phyloP scores from a whole-genome alignment of 1,140 invertebrate species.

The Trissolcus basalis region DNA sequence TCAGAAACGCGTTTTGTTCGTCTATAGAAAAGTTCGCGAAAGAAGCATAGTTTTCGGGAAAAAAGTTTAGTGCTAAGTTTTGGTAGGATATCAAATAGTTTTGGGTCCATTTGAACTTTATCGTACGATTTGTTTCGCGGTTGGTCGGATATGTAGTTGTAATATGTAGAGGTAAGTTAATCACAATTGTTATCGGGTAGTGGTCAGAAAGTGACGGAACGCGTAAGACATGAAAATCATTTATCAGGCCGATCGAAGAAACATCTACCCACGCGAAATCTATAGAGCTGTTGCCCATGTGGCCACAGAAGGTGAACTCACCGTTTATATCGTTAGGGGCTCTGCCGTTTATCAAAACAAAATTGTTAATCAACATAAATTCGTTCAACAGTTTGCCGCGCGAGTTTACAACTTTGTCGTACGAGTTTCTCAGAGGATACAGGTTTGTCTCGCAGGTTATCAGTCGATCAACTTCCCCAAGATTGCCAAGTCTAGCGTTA shows the following conservation, averaged over 20 bases:
- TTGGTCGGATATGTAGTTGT: background rate
- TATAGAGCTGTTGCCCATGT: background rate
- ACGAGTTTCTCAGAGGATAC: background rate
- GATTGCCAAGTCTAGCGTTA: slow-evolving; percentile 13
- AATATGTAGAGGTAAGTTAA: background rate
- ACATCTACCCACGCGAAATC: background rate
- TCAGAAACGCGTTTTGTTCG: too few species aligned
- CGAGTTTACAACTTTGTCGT: background rate
- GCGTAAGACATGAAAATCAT: background rate
- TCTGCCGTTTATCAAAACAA: background rate
- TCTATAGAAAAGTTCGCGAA: too few species aligned
- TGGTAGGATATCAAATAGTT: too few species aligned
- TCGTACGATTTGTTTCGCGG: background rate
- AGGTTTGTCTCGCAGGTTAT: background rate
- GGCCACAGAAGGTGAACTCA: background rate
- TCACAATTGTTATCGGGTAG: background rate
- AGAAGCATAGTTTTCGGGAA: too few species aligned
- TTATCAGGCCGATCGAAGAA: background rate
- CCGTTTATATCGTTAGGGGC: background rate
- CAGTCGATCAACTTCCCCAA: background rate
- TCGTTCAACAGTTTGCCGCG: background rate
- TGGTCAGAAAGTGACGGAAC: background rate
- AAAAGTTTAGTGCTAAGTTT: too few species aligned
- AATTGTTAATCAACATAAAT: background rate
- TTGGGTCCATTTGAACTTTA: too few species aligned